Base-by-base conservation (phyloP, 2,888 invertebrate genomes). In the Norana najaformis region DNA sequence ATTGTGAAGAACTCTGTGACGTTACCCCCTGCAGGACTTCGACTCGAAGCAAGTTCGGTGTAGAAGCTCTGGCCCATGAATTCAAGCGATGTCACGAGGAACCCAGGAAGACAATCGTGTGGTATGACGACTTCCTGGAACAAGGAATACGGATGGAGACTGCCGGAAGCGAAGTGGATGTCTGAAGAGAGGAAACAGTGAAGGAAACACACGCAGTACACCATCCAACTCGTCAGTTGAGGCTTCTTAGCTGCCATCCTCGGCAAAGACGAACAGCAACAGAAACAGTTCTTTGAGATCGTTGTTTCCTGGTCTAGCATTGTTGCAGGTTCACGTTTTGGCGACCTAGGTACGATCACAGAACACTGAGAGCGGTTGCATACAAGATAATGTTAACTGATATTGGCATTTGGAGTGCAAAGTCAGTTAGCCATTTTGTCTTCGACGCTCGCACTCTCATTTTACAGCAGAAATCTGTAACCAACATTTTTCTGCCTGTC, bases 11-110 rank as follows among this genome's bases (percentile, higher is more conserved):
- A 91, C 8, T 85, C 39, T 35, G 83, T 89, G 88, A 90, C 41
- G 34, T 90, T 47, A 41, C 37, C 30, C 23, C 88, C 88, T 36
- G 23, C 90, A 16, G 69, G 41, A 30, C 82, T 18, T 13, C 23
- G 34, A 38, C 23, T 36, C 37, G 37, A 35, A 3, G 34, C 23
- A 30, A 35, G 30, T 39, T 90, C 90, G 16, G 91, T 37, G 34
- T 23, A 20, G 83, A 90, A 91, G n/a, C 69, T 89, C 88, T 92
- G 91, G 41, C 92, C 92, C 90, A 91, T 90, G 89, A 88, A 89
- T 23, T 89, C 88, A 4, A 92, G 90, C 16, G 91, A 89, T 4
- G 90, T 88, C 35, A 92, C 90, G 36, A 91, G 39, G 69, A 89
- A 91, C 13, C 92, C 92, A 1, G 91, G 90, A 53, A 69, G 35